phyloP scores from a whole-genome alignment of 2,797 vertebrate genomes.

The Pseudomugil tenellus region DNA sequence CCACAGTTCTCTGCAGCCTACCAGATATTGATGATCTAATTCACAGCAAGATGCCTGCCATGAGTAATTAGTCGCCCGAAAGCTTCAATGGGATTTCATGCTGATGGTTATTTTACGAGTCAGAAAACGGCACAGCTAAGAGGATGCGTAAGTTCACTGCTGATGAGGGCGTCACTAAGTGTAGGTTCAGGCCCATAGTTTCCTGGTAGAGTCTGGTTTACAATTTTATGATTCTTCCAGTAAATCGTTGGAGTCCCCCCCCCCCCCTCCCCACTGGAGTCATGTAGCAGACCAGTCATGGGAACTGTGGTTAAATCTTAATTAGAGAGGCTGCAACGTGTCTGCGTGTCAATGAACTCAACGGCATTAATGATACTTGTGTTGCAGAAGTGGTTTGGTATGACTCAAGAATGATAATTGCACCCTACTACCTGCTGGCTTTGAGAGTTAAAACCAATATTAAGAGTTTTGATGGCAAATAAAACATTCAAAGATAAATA shows the following conservation, averaged over 20 bases:
- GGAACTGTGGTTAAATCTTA: conserved; percentile 72
- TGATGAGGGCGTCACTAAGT: conserved; percentile 68
- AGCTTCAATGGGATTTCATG: conserved; percentile 49
- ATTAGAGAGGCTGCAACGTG: conserved; percentile 71
- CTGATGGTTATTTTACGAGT: conserved; percentile 48
- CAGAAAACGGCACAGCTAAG: conserved; percentile 35
- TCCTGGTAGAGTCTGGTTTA: conserved; percentile 80
- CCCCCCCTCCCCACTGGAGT: conserved; percentile 50
- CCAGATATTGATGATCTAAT: conserved; percentile 68
- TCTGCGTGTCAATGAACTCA: conserved; percentile 53
- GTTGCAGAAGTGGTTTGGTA: conserved; percentile 41
- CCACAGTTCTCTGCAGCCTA: conserved; percentile 38
- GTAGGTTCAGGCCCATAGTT: conserved; percentile 73
- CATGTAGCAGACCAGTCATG: conserved; percentile 59
- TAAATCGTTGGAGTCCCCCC: conserved; percentile 73
- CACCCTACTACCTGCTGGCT: conserved; percentile 41
- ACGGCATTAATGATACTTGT: conserved; percentile 46
- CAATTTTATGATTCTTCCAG: conserved; percentile 79
- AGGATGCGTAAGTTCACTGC: conserved; percentile 65
- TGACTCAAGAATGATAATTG: conserved; percentile 53
- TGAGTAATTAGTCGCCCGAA: conserved; percentile 60
- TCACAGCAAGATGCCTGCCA: conserved; percentile 51
- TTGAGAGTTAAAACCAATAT: conserved; percentile 42
- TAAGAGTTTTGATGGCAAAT: conserved; percentile 28
- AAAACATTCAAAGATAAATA: conserved; percentile 17